Percentiles rank a stretch among this genome's conserved stretches.
These are phyloP conservation scores for Megathymus violae DNA, from an alignment of 1,140 invertebrate species.

Conservation along the genomic window DNA sequence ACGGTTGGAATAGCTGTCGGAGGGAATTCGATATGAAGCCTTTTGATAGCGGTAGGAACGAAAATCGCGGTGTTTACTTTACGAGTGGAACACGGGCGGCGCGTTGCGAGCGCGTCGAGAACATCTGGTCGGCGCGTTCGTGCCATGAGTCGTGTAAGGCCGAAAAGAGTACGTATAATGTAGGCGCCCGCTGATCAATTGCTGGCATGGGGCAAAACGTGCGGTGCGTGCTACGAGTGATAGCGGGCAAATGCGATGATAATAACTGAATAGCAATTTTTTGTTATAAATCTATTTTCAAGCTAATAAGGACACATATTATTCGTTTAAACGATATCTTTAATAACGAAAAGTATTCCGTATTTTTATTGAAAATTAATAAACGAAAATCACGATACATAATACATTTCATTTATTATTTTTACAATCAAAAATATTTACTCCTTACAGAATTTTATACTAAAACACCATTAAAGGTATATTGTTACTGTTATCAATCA, in stretches of 20 bases:
- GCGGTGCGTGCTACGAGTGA: conserved; percentile 25
- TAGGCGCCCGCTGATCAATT: conserved; percentile 55
- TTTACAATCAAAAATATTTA: too few relatives aligned
- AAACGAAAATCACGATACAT: too few relatives aligned
- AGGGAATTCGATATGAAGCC: conserved; percentile 14
- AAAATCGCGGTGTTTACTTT: conserved; percentile 43
- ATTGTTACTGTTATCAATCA: too few relatives aligned
- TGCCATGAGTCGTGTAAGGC: conserved; percentile 42
- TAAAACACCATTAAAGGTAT: too few relatives aligned
- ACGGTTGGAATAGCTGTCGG: conserved; percentile 1
- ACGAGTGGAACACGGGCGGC: conserved; percentile 37
- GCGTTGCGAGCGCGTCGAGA: conserved; percentile 25
- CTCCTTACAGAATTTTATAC: too few relatives aligned
- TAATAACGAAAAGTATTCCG: too few relatives aligned
- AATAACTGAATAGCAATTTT: too few relatives aligned
- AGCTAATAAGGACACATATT: too few relatives aligned
- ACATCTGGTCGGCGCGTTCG: conserved; percentile 48
- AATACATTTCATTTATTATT: too few relatives aligned
- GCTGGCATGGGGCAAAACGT: conserved; percentile 40
- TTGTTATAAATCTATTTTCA: too few relatives aligned
- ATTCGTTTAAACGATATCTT: too few relatives aligned
- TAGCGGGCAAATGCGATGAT: conserved; percentile 12
- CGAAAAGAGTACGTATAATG: conserved; percentile 47
- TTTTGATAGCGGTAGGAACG: conserved; percentile 24
- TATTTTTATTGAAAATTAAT: too few relatives aligned